These are phyloP conservation scores for Melanotaenia maccullochi DNA, from an alignment of 2,797 vertebrate genomes.

Conservation along the genomic window DNA sequence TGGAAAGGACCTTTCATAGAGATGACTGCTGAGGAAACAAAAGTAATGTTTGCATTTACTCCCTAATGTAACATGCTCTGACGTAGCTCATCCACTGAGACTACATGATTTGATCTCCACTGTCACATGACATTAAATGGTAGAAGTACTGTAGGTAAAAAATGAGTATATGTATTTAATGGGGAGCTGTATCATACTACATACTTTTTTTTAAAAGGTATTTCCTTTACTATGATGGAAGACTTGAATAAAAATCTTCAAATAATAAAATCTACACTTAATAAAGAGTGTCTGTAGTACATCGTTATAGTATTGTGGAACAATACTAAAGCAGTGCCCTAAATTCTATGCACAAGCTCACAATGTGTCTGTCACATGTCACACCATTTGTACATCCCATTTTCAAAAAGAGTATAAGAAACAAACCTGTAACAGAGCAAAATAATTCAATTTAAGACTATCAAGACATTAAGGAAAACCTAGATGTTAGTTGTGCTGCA, in stretches of 20 bases:
- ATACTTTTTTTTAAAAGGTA: not conserved
- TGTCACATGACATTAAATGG: not conserved
- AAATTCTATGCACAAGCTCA: not conserved
- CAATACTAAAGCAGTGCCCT: not conserved
- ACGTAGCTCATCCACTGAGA: not conserved
- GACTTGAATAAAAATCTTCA: not conserved
- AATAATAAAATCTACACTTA: not conserved
- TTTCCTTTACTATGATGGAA: not conserved
- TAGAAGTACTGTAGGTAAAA: not conserved
- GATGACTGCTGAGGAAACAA: slow-evolving; percentile 19
- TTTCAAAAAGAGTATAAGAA: not conserved
- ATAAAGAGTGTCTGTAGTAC: too few relatives aligned
- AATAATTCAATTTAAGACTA: not conserved
- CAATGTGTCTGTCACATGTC: not conserved
- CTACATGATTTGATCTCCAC: slow-evolving; percentile 3
- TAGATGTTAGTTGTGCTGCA: not conserved
- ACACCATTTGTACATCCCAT: not conserved
- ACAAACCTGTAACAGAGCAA: not conserved
- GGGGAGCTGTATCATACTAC: not conserved
- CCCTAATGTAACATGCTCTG: slow-evolving; percentile 3
- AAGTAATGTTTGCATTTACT: slow-evolving; percentile 29
- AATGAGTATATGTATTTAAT: not conserved
- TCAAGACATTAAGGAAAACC: not conserved
- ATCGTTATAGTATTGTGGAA: too few relatives aligned
- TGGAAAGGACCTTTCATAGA: slow-evolving; percentile 14